These are phyloP conservation scores for Pseudomyrmex gracilis DNA, from an alignment of 1,140 invertebrate species.

Conservation along the genomic window DNA sequence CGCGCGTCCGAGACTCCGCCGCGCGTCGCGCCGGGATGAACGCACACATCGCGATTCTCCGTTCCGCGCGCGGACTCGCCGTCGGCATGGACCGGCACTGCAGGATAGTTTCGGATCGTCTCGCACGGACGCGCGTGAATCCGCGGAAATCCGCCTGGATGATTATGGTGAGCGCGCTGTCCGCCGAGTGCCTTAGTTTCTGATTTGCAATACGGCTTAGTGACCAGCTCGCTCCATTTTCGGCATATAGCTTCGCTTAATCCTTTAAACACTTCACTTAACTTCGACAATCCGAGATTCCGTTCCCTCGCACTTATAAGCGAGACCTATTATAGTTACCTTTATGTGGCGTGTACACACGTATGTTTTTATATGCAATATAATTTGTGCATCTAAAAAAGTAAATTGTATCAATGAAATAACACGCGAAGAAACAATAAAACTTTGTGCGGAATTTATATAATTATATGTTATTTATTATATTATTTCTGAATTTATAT, in stretches of 20 bases:
- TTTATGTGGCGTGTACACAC: background rate
- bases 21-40: background rate
- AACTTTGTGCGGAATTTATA: too few relatives aligned
- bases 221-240: background rate
- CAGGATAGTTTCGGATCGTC: background rate
- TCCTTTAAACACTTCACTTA: constrained; percentile 28
- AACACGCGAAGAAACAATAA: too few relatives aligned
- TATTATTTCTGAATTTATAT: too few relatives aligned
- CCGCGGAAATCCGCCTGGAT: background rate
- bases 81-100: background rate
- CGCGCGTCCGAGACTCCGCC: background rate
- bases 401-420: too few relatives aligned
- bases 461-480: too few relatives aligned
- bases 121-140: constrained; percentile 24
- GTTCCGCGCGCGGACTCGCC: constrained; percentile 5
- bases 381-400: background rate
- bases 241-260: background rate
- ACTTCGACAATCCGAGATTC: background rate
- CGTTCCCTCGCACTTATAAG: background rate
- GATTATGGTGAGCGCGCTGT: background rate
- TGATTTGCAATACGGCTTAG: constrained; percentile 28
- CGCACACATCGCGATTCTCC: background rate
- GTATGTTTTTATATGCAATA: too few relatives aligned
- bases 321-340: background rate
- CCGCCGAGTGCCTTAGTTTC: background rate